Percentiles rank a stretch among this genome's conserved stretches.
Evolutionary conservation across 2,888 invertebrate genomes (phyloP).

Genomic region (Ochropleura leucogaster): DNA sequence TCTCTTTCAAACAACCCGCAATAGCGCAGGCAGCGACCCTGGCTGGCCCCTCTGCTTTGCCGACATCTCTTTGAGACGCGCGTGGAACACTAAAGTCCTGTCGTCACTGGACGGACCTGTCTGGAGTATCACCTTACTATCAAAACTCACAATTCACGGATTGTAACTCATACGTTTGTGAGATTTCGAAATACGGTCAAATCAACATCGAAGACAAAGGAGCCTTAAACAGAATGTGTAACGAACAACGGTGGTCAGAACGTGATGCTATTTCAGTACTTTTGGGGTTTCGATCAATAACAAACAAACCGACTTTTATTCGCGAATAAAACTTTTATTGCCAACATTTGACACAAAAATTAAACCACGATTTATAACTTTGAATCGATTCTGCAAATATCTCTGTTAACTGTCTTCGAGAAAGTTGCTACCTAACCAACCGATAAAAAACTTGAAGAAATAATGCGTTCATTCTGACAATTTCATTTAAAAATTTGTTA

Average conservation of each 20-base stretch:
- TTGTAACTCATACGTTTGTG: constrained; percentile 31
- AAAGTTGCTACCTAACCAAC: background rate
- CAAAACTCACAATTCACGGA: constrained; percentile 33
- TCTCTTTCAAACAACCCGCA: too few relatives aligned
- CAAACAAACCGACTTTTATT: constrained; percentile 29
- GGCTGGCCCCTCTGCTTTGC: too few relatives aligned
- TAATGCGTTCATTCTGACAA: background rate
- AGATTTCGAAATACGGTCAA: constrained; percentile 38
- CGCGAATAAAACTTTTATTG: constrained; percentile 27
- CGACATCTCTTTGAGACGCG: too few relatives aligned
- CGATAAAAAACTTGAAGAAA: background rate
- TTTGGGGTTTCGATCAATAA: constrained; percentile 33
- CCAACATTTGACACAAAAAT: constrained; percentile 29
- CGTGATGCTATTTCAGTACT: constrained; percentile 67
- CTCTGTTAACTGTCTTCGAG: background rate
- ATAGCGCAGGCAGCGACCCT: too few relatives aligned
- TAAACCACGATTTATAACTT: constrained; percentile 12
- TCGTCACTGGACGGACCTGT: background rate
- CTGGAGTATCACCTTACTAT: constrained; percentile 20
- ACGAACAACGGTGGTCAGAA: constrained; percentile 64
- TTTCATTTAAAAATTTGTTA: background rate
- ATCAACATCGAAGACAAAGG: constrained; percentile 24
- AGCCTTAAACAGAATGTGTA: constrained; percentile 47
- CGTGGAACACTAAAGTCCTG: too few relatives aligned
- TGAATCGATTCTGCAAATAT: constrained; percentile 2